Percentiles rank a stretch among this genome's conserved stretches.
These are phyloP conservation scores for Noctua janthe DNA, from an alignment of 2,888 invertebrate species.

Conservation along the genomic window DNA sequence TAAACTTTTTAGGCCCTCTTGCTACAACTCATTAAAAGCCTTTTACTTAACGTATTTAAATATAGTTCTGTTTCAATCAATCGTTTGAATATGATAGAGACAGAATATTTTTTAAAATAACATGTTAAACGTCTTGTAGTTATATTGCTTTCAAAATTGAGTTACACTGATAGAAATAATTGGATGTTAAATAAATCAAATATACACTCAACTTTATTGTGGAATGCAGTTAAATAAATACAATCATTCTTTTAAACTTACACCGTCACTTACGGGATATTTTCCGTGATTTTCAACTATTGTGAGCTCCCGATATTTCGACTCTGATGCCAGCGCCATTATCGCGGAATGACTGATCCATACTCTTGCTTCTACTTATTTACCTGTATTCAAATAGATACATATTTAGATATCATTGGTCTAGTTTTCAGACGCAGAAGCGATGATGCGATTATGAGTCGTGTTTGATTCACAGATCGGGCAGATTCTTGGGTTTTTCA, in stretches of 20 bases:
- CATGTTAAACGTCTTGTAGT: not conserved
- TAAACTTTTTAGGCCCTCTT: not conserved
- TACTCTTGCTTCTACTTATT: not conserved
- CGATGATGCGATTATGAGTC: not conserved
- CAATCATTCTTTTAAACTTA: not conserved
- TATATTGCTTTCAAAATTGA: not conserved
- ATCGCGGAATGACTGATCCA: too few relatives aligned
- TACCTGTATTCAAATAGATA: not conserved
- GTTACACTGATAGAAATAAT: conserved; percentile 12
- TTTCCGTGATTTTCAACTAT: too few relatives aligned
- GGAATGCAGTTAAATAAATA: not conserved
- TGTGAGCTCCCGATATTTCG: too few relatives aligned
- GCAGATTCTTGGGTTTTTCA: not conserved
- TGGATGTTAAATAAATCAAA: conserved; percentile 20
- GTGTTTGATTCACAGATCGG: not conserved
- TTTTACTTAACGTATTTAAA: not conserved
- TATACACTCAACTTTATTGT: not conserved
- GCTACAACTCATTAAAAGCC: not conserved
- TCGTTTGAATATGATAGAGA: not conserved
- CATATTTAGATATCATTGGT: not conserved
- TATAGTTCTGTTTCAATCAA: not conserved
- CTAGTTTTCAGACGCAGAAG: not conserved
- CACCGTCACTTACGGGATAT: too few relatives aligned
- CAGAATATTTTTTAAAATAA: not conserved
- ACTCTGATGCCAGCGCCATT: too few relatives aligned